Evolutionary conservation across 1,140 invertebrate genomes (phyloP).

Genomic region (Scaptodrosophila lebanonensis): DNA sequence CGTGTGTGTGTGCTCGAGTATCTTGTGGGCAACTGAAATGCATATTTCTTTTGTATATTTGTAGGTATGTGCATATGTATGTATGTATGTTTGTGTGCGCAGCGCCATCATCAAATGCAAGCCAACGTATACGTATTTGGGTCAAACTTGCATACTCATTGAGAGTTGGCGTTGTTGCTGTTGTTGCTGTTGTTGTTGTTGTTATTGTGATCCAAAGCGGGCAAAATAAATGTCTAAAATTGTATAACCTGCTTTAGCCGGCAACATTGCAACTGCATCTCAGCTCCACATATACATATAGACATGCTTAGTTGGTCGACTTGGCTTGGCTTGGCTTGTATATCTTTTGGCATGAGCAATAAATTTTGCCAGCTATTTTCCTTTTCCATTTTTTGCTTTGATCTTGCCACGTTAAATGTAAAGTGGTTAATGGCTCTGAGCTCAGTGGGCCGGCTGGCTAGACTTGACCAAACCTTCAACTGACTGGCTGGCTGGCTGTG

Average conservation of each 20-base stretch:
- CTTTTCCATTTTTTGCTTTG: slow-evolving; percentile 37
- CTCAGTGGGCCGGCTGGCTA: slow-evolving; percentile 35
- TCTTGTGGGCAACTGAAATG: slow-evolving; percentile 25
- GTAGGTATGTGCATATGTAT: no score
- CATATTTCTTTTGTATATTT: slow-evolving; percentile 37
- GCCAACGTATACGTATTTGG: slow-evolving; percentile 46
- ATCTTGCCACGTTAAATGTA: slow-evolving; percentile 74
- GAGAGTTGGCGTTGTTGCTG: slow-evolving; percentile 1
- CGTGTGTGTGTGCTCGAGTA: slow-evolving; percentile 16
- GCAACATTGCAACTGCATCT: slow-evolving; percentile 12
- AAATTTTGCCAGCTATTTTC: slow-evolving; percentile 45
- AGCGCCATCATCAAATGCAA: neutral
- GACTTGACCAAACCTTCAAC: slow-evolving; percentile 34
- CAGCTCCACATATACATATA: slow-evolving; percentile 21
- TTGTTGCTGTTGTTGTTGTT: no score
- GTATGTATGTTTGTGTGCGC: no score
- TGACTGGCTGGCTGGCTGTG: slow-evolving; percentile 24
- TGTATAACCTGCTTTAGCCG: slow-evolving; percentile 71
- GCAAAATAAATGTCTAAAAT: slow-evolving; percentile 66
- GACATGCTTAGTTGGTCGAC: slow-evolving; percentile 3
- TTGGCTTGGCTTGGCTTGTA: slow-evolving; percentile 23
- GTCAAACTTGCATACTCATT: slow-evolving; percentile 75
- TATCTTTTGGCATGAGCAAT: slow-evolving; percentile 60
- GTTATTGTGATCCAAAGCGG: no score
- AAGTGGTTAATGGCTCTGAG: slow-evolving; percentile 60